phyloP scores from a whole-genome alignment of 2,113 vertebrate species.

The Sigmodon hispidus region DNA sequence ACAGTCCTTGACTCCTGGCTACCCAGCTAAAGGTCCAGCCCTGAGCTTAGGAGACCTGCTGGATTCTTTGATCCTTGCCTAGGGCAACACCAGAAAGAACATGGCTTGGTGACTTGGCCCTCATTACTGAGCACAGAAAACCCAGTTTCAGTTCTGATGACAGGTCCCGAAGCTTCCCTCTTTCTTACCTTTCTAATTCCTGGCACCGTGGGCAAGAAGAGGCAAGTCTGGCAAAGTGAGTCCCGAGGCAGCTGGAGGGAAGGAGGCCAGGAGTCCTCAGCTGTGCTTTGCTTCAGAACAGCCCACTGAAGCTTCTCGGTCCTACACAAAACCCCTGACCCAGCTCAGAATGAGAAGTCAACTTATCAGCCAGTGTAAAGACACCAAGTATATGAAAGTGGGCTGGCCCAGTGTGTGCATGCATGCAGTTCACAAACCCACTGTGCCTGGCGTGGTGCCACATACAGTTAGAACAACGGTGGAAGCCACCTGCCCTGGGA shows the following conservation, averaged over 20 bases:
- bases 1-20: background rate
- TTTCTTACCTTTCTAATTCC: background rate
- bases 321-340: background rate
- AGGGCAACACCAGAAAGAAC: background rate
- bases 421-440: fast-evolving
- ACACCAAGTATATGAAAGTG: no score
- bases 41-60: background rate
- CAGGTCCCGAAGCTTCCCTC: background rate
- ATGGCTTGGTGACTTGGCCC: background rate
- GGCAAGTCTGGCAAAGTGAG: no score
- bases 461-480: background rate
- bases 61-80: fast-evolving
- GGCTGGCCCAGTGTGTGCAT: no score
- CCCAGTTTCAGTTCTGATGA: background rate
- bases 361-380: background rate
- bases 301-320: background rate
- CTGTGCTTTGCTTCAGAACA: fast-evolving
- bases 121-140: background rate
- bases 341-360: background rate
- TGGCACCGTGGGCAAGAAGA: background rate
- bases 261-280: background rate
- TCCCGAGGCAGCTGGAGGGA: background rate
- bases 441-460: fast-evolving
- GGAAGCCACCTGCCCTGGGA: background rate
- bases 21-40: background rate